phyloP scores from a whole-genome alignment of 2,113 vertebrate species.

The Centrocercus urophasianus region DNA sequence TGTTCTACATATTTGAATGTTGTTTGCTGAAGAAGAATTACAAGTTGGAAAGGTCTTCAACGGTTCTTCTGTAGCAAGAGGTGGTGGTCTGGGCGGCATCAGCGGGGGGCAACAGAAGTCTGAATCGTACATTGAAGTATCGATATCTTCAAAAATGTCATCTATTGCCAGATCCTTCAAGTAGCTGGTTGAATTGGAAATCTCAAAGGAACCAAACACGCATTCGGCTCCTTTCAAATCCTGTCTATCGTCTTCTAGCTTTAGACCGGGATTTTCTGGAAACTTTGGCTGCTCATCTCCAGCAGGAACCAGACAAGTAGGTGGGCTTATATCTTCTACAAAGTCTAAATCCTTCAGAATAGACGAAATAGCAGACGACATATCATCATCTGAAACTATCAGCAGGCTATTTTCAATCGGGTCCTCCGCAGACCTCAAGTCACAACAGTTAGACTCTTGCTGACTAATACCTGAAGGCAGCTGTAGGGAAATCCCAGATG shows the following conservation, averaged over 20 bases:
- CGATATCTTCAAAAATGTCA: conserved; percentile 90
- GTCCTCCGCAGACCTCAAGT: conserved; percentile 47
- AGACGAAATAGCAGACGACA: conserved; percentile 77
- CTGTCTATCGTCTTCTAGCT: conserved; percentile 66
- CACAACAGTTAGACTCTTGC: conserved; percentile 64
- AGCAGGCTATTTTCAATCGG: conserved; percentile 67
- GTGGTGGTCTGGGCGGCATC: conserved; percentile 64
- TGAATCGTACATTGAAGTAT: conserved; percentile 90
- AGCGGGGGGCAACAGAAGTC: conserved; percentile 81
- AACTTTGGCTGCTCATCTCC: conserved; percentile 71
- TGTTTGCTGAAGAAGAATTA: conserved; percentile 74
- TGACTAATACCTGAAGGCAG: conserved; percentile 67
- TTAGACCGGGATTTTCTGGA: conserved; percentile 49
- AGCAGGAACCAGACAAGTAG: conserved; percentile 73
- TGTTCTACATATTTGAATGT: conserved; percentile 82
- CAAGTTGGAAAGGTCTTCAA: conserved; percentile 78
- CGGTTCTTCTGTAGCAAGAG: conserved; percentile 75
- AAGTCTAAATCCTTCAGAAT: conserved; percentile 79
- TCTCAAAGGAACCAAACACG: conserved; percentile 79
- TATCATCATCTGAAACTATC: conserved; percentile 77
- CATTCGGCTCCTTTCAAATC: conserved; percentile 73
- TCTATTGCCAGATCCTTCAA: conserved; percentile 87
- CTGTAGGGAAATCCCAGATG: conserved; percentile 61
- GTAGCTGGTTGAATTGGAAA: conserved; percentile 85
- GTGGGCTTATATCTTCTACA: conserved; percentile 73